Conservation (phyloP, 2,888 invertebrate genomes). For the Tyria jacobaeae region DNA sequence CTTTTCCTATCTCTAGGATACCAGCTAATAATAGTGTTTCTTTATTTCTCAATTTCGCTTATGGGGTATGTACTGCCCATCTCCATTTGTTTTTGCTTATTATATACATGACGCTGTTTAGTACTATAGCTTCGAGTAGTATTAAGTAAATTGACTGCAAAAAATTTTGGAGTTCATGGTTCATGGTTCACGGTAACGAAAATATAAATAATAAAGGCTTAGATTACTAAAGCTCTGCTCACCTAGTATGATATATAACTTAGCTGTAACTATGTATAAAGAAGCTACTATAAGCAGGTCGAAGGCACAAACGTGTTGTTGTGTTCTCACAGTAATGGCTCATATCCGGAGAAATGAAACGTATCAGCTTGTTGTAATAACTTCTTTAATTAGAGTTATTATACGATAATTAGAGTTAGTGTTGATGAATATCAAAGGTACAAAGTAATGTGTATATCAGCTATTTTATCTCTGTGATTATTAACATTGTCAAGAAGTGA, state of each 20-base stretch:
- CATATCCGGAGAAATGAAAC: constrained; percentile 53
- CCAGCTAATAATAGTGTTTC: too few species aligned
- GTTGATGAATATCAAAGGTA: not conserved
- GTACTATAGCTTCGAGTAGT: too few species aligned
- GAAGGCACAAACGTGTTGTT: constrained; percentile 37
- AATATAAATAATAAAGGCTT: not conserved
- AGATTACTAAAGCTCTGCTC: not conserved
- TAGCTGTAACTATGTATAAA: constrained; percentile 17
- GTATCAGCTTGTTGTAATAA: constrained; percentile 7
- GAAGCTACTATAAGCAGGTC: constrained; percentile 19
- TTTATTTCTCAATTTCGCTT: too few species aligned
- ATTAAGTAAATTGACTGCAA: too few species aligned
- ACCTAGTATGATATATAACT: not conserved
- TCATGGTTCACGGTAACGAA: too few species aligned
- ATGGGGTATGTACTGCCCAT: too few species aligned
- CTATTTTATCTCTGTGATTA: not conserved
- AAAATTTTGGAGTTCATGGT: too few species aligned
- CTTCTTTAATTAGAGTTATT: constrained; percentile 2
- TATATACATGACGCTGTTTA: too few species aligned
- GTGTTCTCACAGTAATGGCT: constrained; percentile 53
- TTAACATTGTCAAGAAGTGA: not conserved
- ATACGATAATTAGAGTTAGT: not conserved
- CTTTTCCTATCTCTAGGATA: too few species aligned
- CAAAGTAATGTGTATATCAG: not conserved
- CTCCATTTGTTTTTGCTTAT: too few species aligned